These are phyloP conservation scores for Taphrorychus bicolor DNA, from an alignment of 2,888 invertebrate species.

Conservation along the genomic window DNA sequence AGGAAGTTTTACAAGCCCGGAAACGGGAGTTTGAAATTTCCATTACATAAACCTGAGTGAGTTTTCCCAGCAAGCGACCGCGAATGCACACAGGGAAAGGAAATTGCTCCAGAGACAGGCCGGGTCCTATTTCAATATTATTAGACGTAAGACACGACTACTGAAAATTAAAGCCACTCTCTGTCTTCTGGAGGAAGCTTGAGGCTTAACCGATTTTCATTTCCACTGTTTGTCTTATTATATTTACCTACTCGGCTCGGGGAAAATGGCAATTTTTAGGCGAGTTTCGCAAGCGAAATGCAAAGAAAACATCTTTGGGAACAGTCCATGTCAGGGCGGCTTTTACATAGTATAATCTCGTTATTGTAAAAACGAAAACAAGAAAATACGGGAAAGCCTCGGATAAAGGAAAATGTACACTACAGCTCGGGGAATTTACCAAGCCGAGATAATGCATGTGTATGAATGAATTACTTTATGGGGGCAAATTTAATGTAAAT, in stretches of 20 bases:
- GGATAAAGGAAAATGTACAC: constrained; percentile 37
- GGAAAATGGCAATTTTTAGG: constrained; percentile 8
- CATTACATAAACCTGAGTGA: constrained; percentile 8
- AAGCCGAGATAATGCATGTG: constrained; percentile 16
- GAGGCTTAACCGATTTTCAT: constrained; percentile 14
- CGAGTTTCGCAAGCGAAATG: constrained; percentile 1
- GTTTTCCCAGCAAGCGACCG: constrained; percentile 14
- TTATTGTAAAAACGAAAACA: constrained; percentile 39
- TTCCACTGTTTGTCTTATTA: constrained; percentile 17
- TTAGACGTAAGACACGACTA: constrained; percentile 19
- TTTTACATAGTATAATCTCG: constrained; percentile 40
- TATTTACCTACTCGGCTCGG: constrained; percentile 12
- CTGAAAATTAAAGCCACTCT: constrained; percentile 26
- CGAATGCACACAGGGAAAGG: constrained; percentile 13
- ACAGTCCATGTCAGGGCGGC: constrained; percentile 38
- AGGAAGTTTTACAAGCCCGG: constrained; percentile 3
- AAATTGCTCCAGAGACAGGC: constrained; percentile 23
- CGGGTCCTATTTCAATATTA: constrained; percentile 23
- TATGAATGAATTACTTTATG: constrained; percentile 26
- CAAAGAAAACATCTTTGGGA: constrained; percentile 44
- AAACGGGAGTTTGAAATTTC: constrained; percentile 6
- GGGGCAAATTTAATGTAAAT: constrained; percentile 18
- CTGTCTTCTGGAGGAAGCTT: constrained; percentile 8
- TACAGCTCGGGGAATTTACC: constrained; percentile 24
- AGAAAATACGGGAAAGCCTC: constrained; percentile 31